A percentile compares a stretch with the other conserved stretches of the same genome.
phyloP scores from a whole-genome alignment of 2,797 vertebrate species.

The Falco concolor region DNA sequence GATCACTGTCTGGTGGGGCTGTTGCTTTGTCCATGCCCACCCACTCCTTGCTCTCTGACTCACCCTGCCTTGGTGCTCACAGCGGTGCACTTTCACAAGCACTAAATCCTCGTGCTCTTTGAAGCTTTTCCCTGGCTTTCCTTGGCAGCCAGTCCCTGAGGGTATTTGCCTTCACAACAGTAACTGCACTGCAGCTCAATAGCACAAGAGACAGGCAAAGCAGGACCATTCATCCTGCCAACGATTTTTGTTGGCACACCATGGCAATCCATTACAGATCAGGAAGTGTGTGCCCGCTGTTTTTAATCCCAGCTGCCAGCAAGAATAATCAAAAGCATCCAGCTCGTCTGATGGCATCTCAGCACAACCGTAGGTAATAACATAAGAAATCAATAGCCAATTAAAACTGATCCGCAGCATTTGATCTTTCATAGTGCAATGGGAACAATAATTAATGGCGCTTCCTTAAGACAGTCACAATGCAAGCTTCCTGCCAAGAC shows the following conservation, averaged over 20 bases:
- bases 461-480: conserved; percentile 39
- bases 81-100: background rate
- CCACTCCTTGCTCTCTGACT: background rate
- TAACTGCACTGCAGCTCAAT: background rate
- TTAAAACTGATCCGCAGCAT: conserved; percentile 61
- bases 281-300: conserved; percentile 45
- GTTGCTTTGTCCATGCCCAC: background rate
- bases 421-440: conserved; percentile 63
- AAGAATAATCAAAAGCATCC: conserved; percentile 57
- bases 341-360: conserved; percentile 23
- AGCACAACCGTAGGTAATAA: conserved; percentile 57
- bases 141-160: background rate
- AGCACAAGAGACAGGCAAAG: conserved; percentile 14
- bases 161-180: conserved; percentile 11
- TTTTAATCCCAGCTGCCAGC: conserved; percentile 60
- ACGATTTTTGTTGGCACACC: conserved; percentile 22
- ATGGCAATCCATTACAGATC: conserved; percentile 44
- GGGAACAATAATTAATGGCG: conserved; percentile 61
- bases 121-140: background rate
- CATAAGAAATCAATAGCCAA: conserved; percentile 68
- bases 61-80: background rate
- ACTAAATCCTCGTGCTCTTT: background rate
- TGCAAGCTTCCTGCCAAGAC: conserved; percentile 46
- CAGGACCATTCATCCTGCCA: conserved; percentile 41
- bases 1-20: background rate